These are phyloP conservation scores for Malurus alboscapulatus DNA, from an alignment of 2,113 vertebrate genomes.

Conservation along the genomic window DNA sequence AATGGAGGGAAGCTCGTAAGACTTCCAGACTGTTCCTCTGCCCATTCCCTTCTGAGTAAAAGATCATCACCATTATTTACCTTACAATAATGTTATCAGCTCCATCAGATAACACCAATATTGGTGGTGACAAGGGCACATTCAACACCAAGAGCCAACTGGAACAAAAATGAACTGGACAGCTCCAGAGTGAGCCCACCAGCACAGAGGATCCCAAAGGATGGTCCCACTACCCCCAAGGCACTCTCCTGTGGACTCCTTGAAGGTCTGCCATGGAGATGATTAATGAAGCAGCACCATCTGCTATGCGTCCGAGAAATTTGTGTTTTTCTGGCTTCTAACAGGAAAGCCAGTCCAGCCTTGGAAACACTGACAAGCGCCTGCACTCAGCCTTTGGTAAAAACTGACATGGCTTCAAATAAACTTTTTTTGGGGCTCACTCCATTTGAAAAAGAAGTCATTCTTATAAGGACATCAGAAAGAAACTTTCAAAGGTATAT, in stretches of 20 bases:
- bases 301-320: not conserved
- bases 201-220: not conserved
- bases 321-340: not conserved
- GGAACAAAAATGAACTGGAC: not conserved
- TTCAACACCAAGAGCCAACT: not conserved
- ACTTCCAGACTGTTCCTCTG: not conserved
- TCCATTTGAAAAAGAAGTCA: not conserved
- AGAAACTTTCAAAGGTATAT: not conserved
- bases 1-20: rapidly evolving
- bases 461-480: not conserved
- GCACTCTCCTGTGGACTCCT: not conserved
- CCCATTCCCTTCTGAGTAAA: not conserved
- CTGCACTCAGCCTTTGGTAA: not conserved
- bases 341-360: not conserved
- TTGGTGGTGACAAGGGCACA: not conserved
- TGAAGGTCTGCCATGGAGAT: not conserved
- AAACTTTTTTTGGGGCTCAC: not conserved
- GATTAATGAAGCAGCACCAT: not conserved
- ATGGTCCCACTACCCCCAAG: not conserved
- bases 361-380: not conserved
- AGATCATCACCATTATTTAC: not conserved
- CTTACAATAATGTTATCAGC: not conserved
- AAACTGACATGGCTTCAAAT: not conserved
- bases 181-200: not conserved
- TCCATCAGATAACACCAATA: not conserved